These are phyloP conservation scores for Allacma fusca DNA, from an alignment of 2,888 invertebrate species.

Conservation along the genomic window DNA sequence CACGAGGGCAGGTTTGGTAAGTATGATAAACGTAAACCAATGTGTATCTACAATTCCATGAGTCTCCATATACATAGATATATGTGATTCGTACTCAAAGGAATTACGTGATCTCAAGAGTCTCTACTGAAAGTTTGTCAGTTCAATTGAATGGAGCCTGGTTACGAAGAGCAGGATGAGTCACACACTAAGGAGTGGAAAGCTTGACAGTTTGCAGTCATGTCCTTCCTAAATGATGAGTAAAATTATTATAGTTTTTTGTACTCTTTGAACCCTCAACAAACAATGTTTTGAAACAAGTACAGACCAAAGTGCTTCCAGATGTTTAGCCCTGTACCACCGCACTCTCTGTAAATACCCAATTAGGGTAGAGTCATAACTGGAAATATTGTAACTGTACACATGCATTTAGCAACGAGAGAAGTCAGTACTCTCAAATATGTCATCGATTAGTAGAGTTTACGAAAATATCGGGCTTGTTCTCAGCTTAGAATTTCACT, in stretches of 20 bases:
- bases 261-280: not conserved
- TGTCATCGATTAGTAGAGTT: not conserved
- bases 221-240: not conserved
- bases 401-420: not conserved
- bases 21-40: too few relatives aligned
- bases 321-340: not conserved
- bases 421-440: not conserved
- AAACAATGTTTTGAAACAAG: slow-evolving; percentile 1
- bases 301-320: not conserved
- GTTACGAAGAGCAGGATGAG: not conserved
- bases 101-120: not conserved
- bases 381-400: not conserved
- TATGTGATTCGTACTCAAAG: not conserved
- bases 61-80: too few relatives aligned
- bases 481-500: too few relatives aligned
- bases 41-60: too few relatives aligned
- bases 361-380: not conserved
- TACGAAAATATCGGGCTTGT: not conserved
- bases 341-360: not conserved
- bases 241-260: slow-evolving; percentile 8
- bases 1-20: too few relatives aligned
- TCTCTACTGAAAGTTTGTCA: too few relatives aligned
- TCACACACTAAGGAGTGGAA: not conserved
- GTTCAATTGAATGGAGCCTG: not conserved
- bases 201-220: not conserved